Percentiles rank a stretch among this genome's conserved stretches.
Evolutionary conservation across 2,113 vertebrate species (phyloP).

Genomic region (Odobenus rosmarus): DNA sequence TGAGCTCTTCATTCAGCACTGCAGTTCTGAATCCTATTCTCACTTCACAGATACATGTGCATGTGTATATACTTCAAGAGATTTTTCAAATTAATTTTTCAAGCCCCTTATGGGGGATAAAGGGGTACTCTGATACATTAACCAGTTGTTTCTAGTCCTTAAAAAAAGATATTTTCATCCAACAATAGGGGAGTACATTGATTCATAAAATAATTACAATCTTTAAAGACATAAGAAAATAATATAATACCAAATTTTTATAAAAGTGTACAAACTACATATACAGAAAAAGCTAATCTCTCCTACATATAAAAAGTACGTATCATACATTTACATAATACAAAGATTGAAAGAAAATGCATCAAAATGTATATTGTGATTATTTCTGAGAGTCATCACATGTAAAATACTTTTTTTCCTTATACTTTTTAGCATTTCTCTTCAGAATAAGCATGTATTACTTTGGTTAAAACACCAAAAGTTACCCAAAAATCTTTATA

Average conservation of each 20-base stretch:
- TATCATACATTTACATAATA: slow-evolving; percentile 19
- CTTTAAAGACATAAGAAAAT: slow-evolving; percentile 13
- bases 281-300: background rate
- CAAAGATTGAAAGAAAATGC: background rate
- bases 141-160: background rate
- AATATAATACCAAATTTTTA: background rate
- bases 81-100: slow-evolving; percentile 43
- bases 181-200: background rate
- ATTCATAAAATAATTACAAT: slow-evolving; percentile 34
- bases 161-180: background rate
- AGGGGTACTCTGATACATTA: background rate
- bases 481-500: slow-evolving; percentile 11
- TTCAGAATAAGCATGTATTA: slow-evolving; percentile 12
- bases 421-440: background rate
- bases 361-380: background rate
- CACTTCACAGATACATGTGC: background rate
- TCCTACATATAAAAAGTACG: background rate
- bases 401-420: slow-evolving; percentile 1
- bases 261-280: background rate
- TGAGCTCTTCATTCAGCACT: background rate
- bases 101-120: background rate
- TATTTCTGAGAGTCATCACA: background rate
- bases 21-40: background rate
- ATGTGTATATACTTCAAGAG: background rate
- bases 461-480: background rate